Conservation (phyloP, 2,888 invertebrate genomes). For the Drosophila flavopinicola region DNA sequence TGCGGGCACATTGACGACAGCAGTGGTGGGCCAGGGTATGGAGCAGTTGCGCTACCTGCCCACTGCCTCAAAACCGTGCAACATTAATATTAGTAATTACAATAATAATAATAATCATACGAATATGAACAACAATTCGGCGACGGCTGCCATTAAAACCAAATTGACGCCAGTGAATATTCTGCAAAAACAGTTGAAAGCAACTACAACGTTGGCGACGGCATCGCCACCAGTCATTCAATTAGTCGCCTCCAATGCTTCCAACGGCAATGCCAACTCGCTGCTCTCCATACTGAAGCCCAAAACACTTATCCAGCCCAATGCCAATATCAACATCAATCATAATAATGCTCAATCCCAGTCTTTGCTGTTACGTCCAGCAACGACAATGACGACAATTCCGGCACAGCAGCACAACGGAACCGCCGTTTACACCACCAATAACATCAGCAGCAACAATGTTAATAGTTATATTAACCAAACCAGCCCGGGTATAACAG, state of each 20-base stretch:
- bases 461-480: background rate
- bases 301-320: conserved; percentile 31
- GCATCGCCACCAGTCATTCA: conserved; percentile 41
- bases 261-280: conserved; percentile 32
- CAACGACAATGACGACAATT: conserved; percentile 17
- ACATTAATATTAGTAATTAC: conserved; percentile 10
- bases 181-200: conserved; percentile 37
- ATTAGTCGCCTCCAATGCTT: conserved; percentile 31
- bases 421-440: background rate
- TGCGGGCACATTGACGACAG: conserved; percentile 12
- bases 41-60: conserved; percentile 53
- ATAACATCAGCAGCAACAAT: no score
- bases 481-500: conserved; percentile 6
- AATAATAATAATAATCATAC: conserved; percentile 19
- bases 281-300: conserved; percentile 36
- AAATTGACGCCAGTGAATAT: conserved; percentile 48
- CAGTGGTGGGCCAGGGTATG: no score
- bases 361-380: conserved; percentile 29
- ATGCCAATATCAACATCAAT: conserved; percentile 12
- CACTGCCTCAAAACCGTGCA: conserved; percentile 41
- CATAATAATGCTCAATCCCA: conserved; percentile 21
- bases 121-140: conserved; percentile 22
- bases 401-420: conserved; percentile 32
- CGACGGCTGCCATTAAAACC: conserved; percentile 20
- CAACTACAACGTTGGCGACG: no score